Base-by-base conservation (phyloP, 2,888 invertebrate species). In the Camponotus fellah region DNA sequence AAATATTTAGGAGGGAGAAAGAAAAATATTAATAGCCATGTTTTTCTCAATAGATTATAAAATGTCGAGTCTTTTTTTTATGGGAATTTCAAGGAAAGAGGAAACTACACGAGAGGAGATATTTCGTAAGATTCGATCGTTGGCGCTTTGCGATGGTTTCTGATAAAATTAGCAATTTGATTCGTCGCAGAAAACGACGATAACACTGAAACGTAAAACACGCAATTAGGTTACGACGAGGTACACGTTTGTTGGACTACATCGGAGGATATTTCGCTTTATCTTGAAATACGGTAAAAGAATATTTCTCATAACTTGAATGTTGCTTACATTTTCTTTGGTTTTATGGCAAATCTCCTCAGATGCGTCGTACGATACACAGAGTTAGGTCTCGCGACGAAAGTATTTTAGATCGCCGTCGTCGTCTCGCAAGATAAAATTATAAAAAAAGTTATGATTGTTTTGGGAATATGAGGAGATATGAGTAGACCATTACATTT, bases 131-230 rank as follows among this genome's bases (percentile, higher is more conserved):
- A 75, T 81, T 75, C 32, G 49, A 32, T 56, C 43, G 64, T 37
- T 64, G 64, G 64, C 64, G 21, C 40, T 14, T 77, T 69, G 68
- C 40, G 56, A 60, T 53, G 69, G 43, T 32, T 79, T 80, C 40
- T 37, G n/a, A 46, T 71, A 60, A 80, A 71, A 80, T 60, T 80
- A 71, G 71, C 79, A 60, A 80, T 60, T 79, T 34, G 46, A 60
- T 71, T 80, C 46, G 71, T 71, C 79, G 79, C 77, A 76, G 68
- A 83, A 58, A 65, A 74, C 68, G 86, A 87, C 71, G 79, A 79
- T 80, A 85, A 85, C 88, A 87, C 85, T 86, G 86, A 89, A 89
- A 90, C 89, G 90, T 86, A 88, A 85, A 88, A 90, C 88, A 89
- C 87, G 87, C 82, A 86, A 86, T 83, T 87, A 87, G 84, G 84